phyloP scores from a whole-genome alignment of 2,113 vertebrate species.

The Datnioides undecimradiatus region DNA sequence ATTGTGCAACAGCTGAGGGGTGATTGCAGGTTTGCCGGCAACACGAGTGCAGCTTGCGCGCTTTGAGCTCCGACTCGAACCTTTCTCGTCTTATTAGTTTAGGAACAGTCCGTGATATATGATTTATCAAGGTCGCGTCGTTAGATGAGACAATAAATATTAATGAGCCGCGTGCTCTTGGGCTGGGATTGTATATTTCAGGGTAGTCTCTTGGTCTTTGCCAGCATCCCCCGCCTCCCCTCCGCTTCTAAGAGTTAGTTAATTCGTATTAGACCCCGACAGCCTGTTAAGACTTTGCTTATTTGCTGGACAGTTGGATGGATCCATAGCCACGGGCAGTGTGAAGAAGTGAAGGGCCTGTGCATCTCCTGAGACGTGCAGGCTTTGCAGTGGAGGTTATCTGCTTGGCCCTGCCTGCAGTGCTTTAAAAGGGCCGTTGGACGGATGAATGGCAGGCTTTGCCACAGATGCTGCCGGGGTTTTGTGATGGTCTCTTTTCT shows the following conservation, averaged over 20 bases:
- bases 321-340: conserved; percentile 33
- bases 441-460: conserved; percentile 61
- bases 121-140: not conserved
- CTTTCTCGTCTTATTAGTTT: not conserved
- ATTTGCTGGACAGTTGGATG: conserved; percentile 44
- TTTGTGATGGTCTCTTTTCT: conserved; percentile 46
- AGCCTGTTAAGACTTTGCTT: conserved; percentile 9
- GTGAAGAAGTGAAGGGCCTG: conserved; percentile 35
- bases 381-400: conserved; percentile 52
- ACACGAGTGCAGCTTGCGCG: not conserved
- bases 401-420: conserved; percentile 40
- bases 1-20: not conserved
- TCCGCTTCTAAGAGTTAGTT: not conserved
- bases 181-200: too few relatives aligned
- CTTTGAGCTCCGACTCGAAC: not conserved
- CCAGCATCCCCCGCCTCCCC: not conserved
- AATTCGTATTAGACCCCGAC: not conserved
- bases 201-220: not conserved
- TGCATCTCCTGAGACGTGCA: conserved; percentile 20
- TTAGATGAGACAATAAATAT: not conserved
- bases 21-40: not conserved
- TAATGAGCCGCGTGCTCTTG: not conserved
- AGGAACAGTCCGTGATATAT: too few relatives aligned
- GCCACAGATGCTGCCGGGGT: conserved; percentile 44
- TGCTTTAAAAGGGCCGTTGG: conserved; percentile 47